These are phyloP conservation scores for Caenorhabditis doughertyi DNA, from an alignment of 2,888 invertebrate species.

Conservation along the genomic window DNA sequence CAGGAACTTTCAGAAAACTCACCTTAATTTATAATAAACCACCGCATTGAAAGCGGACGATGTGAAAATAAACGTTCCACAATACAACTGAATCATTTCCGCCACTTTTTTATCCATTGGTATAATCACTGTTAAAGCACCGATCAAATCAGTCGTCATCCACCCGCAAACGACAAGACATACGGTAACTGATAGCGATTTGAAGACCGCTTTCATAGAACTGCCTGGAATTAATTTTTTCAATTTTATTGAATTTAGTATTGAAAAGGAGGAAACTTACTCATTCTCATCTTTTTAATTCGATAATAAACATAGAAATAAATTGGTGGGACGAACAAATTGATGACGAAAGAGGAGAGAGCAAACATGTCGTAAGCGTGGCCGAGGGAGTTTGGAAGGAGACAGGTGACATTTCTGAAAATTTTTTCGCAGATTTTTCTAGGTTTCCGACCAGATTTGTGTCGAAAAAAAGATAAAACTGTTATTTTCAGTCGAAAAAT, in stretches of 20 bases:
- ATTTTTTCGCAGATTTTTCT: too few relatives aligned
- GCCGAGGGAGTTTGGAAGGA: constrained; percentile 38
- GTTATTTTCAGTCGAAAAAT: too few relatives aligned
- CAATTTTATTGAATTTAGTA: too few relatives aligned
- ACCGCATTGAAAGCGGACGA: constrained; percentile 47
- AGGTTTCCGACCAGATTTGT: too few relatives aligned
- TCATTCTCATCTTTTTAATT: constrained; percentile 33
- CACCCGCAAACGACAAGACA: constrained; percentile 52
- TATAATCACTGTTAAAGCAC: constrained; percentile 43
- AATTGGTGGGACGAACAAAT: constrained; percentile 46
- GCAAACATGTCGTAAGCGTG: constrained; percentile 49
- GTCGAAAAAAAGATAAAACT: not conserved
- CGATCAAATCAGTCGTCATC: constrained; percentile 62
- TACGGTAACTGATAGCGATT: constrained; percentile 46
- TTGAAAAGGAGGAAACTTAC: too few relatives aligned
- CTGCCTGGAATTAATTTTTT: constrained; percentile 16
- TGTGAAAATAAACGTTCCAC: constrained; percentile 59
- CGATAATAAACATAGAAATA: constrained; percentile 28
- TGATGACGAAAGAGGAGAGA: constrained; percentile 29
- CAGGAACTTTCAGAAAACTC: not conserved
- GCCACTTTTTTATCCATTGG: constrained; percentile 50
- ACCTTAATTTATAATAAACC: constrained; percentile 58
- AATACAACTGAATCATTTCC: constrained; percentile 52
- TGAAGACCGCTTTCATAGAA: constrained; percentile 51
- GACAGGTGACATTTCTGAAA: constrained; percentile 38